Conservation (phyloP, 2,888 invertebrate species). For the Philaethria dido region DNA sequence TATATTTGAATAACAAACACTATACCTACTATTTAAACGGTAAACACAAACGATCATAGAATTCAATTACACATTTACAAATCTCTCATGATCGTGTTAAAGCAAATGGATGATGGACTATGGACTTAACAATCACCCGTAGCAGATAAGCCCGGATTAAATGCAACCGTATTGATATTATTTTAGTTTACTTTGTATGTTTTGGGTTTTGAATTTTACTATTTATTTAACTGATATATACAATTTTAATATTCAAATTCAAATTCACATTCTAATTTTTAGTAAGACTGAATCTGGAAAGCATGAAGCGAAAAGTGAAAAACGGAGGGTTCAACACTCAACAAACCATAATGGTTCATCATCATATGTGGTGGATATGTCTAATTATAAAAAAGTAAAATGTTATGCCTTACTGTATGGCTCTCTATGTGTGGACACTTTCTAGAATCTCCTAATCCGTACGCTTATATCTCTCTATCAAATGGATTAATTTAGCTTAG, state of each 20-base stretch:
- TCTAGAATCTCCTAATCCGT: neutral
- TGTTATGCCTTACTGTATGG: neutral
- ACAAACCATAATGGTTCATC: no score
- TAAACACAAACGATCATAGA: neutral
- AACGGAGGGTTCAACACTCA: no score
- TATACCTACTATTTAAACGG: neutral
- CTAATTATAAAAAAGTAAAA: neutral
- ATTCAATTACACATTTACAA: slow-evolving; percentile 2
- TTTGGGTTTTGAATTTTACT: neutral
- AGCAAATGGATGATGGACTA: slow-evolving; percentile 1
- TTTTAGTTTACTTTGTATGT: neutral
- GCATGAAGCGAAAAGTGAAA: no score
- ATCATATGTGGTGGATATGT: neutral
- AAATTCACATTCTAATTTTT: no score
- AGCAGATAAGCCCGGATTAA: slow-evolving; percentile 10
- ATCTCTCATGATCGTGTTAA: slow-evolving; percentile 9
- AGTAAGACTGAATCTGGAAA: no score
- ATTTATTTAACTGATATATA: neutral
- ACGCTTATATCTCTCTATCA: neutral
- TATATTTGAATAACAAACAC: no score
- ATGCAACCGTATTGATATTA: neutral
- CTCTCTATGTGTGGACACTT: no score
- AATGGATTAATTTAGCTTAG: slow-evolving; percentile 7
- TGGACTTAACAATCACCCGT: slow-evolving; percentile 3
- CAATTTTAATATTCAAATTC: neutral